Base-by-base conservation (phyloP, 2,797 vertebrate genomes). In the Siniperca undulata region DNA sequence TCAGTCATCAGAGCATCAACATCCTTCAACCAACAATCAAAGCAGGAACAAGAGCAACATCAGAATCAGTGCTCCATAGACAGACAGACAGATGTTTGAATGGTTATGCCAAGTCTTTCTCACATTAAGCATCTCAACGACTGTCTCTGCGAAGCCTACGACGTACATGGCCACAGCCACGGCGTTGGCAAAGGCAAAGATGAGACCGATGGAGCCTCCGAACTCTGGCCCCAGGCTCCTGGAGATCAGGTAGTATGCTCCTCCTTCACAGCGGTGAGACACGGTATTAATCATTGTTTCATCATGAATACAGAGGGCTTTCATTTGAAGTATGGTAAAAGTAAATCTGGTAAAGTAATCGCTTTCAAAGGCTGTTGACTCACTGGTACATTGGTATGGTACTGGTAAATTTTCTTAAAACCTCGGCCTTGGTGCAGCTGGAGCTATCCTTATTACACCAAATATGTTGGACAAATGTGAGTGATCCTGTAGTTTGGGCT, bases 161-260 rank as follows among this genome's bases (percentile, higher is more conserved):
- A 99, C 98, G 68, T 99, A 99, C 98, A 99, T 99, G 86, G 98
- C 97, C 86, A 99, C 98, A 4, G 98, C 98, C 74, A 99, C 98
- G 3, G 98, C 98, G 69, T 99, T 99, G 75, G 98, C 98, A 83
- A 99, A 99, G 67, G 98, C 97, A 42, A 99, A 99, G 77, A 99
- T 99, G 7, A 99, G 95, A 5, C 98, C 98, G 34, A 99, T 99
- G 24, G 98, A 98, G 48, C 98, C 98, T 64, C 98, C 98, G 58
- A 99, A 99, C 93, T 99, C 98, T 7, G 98, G 98, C 7, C 98
- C 98, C 79, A 99, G 91, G 88, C 98, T 99, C 93, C 98, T 96
- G 80, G 98, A 99, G 95, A 99, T 99, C 89, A 99, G 93, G 90
- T 99, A 99, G 93, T 99, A 99, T 0, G 98, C 98, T 53, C 98